Evolutionary conservation across 2,888 invertebrate genomes (phyloP), one percentile per base, ranked within the genome.

Genomic region (Copidosoma aretas): DNA sequence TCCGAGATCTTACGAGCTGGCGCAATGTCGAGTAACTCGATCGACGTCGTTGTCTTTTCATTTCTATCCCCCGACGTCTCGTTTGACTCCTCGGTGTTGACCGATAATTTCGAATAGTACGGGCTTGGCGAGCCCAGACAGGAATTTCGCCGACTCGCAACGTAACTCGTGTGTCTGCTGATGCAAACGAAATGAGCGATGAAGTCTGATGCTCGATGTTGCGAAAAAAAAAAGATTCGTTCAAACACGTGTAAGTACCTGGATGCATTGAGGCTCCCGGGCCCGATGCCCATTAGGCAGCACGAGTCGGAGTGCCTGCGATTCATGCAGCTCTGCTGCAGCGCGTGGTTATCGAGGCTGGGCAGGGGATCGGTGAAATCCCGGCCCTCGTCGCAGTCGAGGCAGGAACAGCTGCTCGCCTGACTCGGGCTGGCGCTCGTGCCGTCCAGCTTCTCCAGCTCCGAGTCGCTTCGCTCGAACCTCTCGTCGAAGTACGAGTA

Each of bases 1-100:
- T 91, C 90, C 1, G 93, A 92, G 66, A 86, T 85, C 79, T 91
- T 90, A 64, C 91, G 84, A 12, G 71, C 60, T 15, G 80, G 79
- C 41, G 82, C 82, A 60, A 82, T 78, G 65, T 79, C 75, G 52
- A 83, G 73, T 41, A 79, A 71, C 51, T 78, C 80, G 24, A 76
- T 59, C 22, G 65, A 46, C 41, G 49, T 46, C 22, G 19, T 19
- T 21, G 62, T 60, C 53, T 53, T 46, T 15, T 60, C 64, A 12
- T 70, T 68, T 59, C 57, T 43, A 8, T 56, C 61, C 15, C 68
- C 54, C 66, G 22, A 22, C 8, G 43, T 56, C 12, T 41, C 17
- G 10, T 22, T 43, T 1, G 39, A 52, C 14, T 53, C 57, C 58
- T 68, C 68, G n/a, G 58, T 52, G 68, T 39, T 24, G 15, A 17